Evolutionary conservation across 2,113 vertebrate species (phyloP), one percentile per base, ranked within the genome.

Genomic region (Gymnogyps californianus): DNA sequence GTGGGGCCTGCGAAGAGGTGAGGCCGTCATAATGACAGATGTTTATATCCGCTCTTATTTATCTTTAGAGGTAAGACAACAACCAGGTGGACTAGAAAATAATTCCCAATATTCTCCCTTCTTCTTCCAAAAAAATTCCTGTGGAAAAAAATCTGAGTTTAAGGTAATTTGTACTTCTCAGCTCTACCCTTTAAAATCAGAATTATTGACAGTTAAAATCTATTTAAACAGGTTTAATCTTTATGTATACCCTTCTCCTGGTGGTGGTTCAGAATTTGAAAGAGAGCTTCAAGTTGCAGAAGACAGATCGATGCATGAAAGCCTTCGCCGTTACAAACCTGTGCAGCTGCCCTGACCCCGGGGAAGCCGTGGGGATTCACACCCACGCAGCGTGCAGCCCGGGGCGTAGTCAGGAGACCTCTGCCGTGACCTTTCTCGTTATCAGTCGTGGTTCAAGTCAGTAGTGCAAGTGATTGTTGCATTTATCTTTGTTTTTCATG

Each of bases 351-450:
- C 54, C 31, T 0, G 4, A 7, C 12, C 13, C 28, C 6, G 1
- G 44, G 25, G 28, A 24, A 8, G 52, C 28, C 0, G 4, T 5
- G 72, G 17, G 17, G 62, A 26, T 24, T 31, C 26, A 2, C 13
- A 20, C 21, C 16, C 7, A 0, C 36, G 1, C 28, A 6, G 13
- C 2, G 1, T 11, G 32, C 38, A 9, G 24, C 42, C 21, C 3
- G 0, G 9, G 16, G 20, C 5, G 7, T 7, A 2, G 9, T 29
- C 57, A 11, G 40, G 40, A 36, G 51, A 8, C 44, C 36, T 44
- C 36, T 59, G 51, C 46, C 46, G 4, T 9, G 17, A 34, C 38
- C 13, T 1, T 16, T 20, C 38, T 19, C 36, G 16, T 5, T 5
- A 8, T n/a, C 6, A 6, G 9, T 22, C 5, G 2, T 11, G 51